Evolutionary conservation across 23 tunicate genomes (phyloP), one percentile per base, ranked within the genome.

Genomic region (Phallusia fumigata): DNA sequence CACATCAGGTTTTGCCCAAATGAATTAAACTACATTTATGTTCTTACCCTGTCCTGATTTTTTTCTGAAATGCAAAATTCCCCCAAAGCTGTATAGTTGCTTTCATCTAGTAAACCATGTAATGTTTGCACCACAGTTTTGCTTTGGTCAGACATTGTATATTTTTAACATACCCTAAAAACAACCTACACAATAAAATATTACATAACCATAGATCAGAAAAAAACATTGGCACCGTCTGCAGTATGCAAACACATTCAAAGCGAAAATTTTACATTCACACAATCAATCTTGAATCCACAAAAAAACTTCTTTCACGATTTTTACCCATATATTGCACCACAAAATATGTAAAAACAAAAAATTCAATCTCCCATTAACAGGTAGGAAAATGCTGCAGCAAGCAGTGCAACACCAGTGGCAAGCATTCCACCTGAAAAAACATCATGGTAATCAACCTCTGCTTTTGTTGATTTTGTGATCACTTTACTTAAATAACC

Each of bases 341-440:
- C 81, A 77, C 81, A 77, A 44, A 45, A 40, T 30, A 45, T 21
- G 22, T 18, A 40, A 40, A 40, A 40, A 77, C 19, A 40, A 45
- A 77, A 30, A 18, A 19, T 28, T 45, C 34, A 77, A 30, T 77
- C 81, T 30, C 58, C 32, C 30, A 77, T 5, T 18, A 12, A 21
- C 28, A 77, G 18, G 35, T 77, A 77, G 19, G 81, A 44, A 5
- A 77, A 22, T 0, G 58, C 81, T 5, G 58, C 81, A 36, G 81
- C 53, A 19, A 45, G 22, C 28, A 77, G 10, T 6, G 81, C 81
- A 36, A 26, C 58, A 3, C 81, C 81, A 36, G 53, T 26, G 6
- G 81, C 81, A 3, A 77, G 58, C 1, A 77, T 8, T 77, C 58
- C 53, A 28, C 81, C 81, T 77, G 58, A 45, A 77, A 58, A 58